phyloP scores from a whole-genome alignment of 2,113 vertebrate genomes.

The Castor canadensis region DNA sequence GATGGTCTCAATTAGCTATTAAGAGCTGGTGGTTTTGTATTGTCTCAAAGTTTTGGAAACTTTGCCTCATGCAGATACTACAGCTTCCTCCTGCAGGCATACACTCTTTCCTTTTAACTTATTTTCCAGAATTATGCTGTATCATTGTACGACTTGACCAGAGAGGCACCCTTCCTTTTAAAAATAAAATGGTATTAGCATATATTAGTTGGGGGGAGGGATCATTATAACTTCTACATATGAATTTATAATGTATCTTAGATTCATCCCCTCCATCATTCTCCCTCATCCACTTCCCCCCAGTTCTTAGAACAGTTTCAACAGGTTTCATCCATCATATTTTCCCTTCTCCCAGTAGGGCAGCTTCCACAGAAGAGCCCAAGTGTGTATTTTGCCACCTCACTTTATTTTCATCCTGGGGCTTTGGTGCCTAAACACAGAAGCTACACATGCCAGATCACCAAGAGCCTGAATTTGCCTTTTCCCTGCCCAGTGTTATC shows the following conservation, averaged over 20 bases:
- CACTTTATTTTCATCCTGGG: background rate
- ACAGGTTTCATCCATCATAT: no score
- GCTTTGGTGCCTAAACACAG: background rate
- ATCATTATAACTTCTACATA: no score
- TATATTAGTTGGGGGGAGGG: no score
- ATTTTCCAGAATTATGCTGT: background rate
- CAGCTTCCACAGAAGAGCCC: background rate
- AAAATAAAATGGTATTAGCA: no score
- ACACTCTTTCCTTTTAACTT: background rate
- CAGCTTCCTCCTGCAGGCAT: background rate
- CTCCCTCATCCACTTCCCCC: no score
- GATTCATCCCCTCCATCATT: no score
- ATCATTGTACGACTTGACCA: background rate
- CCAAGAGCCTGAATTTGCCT: background rate
- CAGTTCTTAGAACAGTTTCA: no score
- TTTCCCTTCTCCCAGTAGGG: background rate
- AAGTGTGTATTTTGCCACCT: background rate
- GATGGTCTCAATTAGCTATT: background rate
- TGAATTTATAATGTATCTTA: no score
- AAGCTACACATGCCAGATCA: background rate
- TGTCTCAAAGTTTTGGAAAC: background rate
- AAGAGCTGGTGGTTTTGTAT: background rate
- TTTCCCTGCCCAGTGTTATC: background rate
- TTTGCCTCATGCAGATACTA: background rate
- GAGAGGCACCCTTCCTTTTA: background rate